These are phyloP conservation scores for Tenthredo scrophulariae DNA, from an alignment of 2,888 invertebrate genomes.

Conservation along the genomic window DNA sequence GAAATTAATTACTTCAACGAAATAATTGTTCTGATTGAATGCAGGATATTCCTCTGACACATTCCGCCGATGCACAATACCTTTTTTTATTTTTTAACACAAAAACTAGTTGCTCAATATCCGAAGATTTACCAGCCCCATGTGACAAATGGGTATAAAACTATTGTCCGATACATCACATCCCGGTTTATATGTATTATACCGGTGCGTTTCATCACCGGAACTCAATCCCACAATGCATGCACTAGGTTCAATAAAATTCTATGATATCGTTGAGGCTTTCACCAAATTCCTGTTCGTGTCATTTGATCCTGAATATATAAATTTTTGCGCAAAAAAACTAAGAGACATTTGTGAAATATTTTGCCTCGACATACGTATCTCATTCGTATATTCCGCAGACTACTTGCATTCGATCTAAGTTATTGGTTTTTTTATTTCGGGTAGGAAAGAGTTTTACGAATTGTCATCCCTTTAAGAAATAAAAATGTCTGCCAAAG, in stretches of 20 bases:
- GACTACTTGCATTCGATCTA: no score
- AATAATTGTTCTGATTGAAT: slow-evolving; percentile 7
- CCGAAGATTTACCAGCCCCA: slow-evolving; percentile 22
- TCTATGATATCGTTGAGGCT: slow-evolving; percentile 2
- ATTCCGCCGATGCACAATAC: neutral
- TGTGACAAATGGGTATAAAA: neutral
- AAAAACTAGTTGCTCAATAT: slow-evolving; percentile 35
- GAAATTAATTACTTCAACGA: slow-evolving; percentile 1
- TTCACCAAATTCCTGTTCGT: neutral
- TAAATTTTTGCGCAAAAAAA: neutral
- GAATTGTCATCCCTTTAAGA: neutral
- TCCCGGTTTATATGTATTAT: neutral
- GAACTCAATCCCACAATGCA: slow-evolving; percentile 12
- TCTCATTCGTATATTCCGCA: neutral
- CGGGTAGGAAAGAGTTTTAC: neutral
- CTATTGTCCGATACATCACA: neutral
- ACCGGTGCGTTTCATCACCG: slow-evolving; percentile 24
- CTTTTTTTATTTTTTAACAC: neutral
- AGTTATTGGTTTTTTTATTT: neutral
- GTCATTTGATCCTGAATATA: neutral
- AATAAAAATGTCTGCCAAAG: neutral
- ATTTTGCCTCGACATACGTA: neutral
- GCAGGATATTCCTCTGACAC: slow-evolving; percentile 1
- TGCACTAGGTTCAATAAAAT: neutral
- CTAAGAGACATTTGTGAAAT: neutral